A percentile compares a stretch with the other conserved stretches of the same genome.
These are phyloP conservation scores for Bucco capensis DNA, from an alignment of 2,113 vertebrate species.

Conservation along the genomic window DNA sequence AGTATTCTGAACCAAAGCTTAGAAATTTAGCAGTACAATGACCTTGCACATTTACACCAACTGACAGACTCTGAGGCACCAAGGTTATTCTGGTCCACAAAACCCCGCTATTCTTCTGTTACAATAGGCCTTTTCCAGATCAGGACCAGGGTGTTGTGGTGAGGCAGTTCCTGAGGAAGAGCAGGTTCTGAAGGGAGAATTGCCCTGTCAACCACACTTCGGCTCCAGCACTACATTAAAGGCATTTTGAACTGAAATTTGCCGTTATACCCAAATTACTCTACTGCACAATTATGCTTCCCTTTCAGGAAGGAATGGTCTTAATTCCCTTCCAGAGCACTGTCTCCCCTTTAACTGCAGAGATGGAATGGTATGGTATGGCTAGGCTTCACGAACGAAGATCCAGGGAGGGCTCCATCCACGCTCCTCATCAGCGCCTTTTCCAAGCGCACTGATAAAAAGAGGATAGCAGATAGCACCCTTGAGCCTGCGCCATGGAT, in stretches of 20 bases:
- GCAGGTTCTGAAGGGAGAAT: neutral
- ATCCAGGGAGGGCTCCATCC: no score
- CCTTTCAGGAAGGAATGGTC: neutral
- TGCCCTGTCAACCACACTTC: neutral
- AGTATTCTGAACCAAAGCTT: neutral
- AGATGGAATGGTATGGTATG: neutral
- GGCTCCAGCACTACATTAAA: neutral
- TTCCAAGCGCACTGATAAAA: no score
- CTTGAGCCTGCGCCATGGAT: no score
- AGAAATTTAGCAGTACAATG: neutral
- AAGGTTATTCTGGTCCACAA: neutral
- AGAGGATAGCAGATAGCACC: no score
- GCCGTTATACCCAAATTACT: neutral
- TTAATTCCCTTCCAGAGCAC: neutral
- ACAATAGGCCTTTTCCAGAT: neutral
- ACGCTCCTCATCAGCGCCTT: no score
- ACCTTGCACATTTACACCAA: neutral
- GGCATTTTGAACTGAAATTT: neutral
- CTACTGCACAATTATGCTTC: neutral
- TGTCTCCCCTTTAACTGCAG: neutral
- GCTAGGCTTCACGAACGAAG: no score
- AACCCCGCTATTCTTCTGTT: neutral
- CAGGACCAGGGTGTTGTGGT: neutral
- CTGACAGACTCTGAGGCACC: neutral
- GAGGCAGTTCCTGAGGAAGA: fast-evolving